A percentile compares a stretch with the other conserved stretches of the same genome.
phyloP scores from a whole-genome alignment of 1,140 invertebrate species.

The Scaptomyza montana region DNA sequence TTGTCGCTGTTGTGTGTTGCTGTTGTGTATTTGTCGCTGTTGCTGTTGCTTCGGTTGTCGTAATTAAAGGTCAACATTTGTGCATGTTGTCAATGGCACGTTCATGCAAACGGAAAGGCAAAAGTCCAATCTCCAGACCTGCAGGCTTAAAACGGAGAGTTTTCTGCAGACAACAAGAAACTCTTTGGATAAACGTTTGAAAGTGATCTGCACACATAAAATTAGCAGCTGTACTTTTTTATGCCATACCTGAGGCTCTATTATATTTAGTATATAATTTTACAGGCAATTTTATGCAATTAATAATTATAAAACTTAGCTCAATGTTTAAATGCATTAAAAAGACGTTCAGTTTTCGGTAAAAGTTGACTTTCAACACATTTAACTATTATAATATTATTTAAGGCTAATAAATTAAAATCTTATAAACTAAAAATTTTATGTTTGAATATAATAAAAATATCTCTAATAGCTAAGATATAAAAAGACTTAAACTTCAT shows the following conservation, averaged over 20 bases:
- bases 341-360: background rate
- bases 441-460: too few species aligned
- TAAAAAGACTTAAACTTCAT: too few species aligned
- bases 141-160: conserved; percentile 1
- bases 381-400: too few species aligned
- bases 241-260: too few species aligned
- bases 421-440: too few species aligned
- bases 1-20: conserved; percentile 41
- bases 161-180: background rate
- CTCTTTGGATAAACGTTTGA: background rate
- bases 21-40: conserved; percentile 28
- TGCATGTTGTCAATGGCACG: conserved; percentile 74
- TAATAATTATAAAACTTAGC: too few species aligned
- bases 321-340: background rate
- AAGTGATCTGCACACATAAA: background rate
- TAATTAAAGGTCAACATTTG: conserved; percentile 81
- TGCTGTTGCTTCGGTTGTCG: conserved; percentile 64
- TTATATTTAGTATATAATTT: too few species aligned
- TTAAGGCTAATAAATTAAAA: background rate
- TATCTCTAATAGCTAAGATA: too few species aligned
- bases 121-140: conserved; percentile 23
- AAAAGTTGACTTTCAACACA: too few species aligned
- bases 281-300: too few species aligned
- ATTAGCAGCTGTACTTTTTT: background rate
- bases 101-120: conserved; percentile 32